Percentiles rank a stretch among this genome's conserved stretches.
phyloP scores from a whole-genome alignment of 1,140 invertebrate genomes.

The Aphelenchoides fujianensis region DNA sequence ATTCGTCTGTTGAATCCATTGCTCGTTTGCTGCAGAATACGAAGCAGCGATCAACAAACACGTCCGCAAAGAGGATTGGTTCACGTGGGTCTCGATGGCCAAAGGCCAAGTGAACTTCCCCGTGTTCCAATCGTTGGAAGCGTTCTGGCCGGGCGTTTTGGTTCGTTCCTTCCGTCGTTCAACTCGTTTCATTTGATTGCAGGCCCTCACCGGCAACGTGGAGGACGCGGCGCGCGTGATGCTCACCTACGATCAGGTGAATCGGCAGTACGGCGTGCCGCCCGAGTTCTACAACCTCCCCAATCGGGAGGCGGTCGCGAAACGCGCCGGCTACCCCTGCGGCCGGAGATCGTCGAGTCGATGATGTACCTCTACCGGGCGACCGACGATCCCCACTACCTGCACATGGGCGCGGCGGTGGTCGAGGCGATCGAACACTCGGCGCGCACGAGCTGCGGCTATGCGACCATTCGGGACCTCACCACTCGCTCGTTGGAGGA shows the following conservation, averaged over 20 bases:
- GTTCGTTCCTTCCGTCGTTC: constrained; percentile 65
- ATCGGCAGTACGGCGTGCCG: constrained; percentile 81
- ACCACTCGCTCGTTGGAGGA: constrained; percentile 67
- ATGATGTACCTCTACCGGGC: constrained; percentile 90
- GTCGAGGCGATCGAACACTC: constrained; percentile 74
- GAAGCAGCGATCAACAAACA: constrained; percentile 77
- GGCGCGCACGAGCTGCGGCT: constrained; percentile 87
- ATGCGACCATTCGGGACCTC: constrained; percentile 87
- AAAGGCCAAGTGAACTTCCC: constrained; percentile 90
- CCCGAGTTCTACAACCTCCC: constrained; percentile 93
- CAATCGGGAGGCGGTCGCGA: constrained; percentile 64
- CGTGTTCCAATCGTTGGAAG: constrained; percentile 94
- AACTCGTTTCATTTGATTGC: constrained; percentile 55
- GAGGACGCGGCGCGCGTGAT: constrained; percentile 84
- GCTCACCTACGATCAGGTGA: constrained; percentile 90
- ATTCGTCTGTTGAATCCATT: constrained; percentile 41
- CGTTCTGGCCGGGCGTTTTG: constrained; percentile 94
- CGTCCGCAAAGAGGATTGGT: constrained; percentile 87
- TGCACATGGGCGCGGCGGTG: constrained; percentile 85
- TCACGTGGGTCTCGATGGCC: constrained; percentile 91
- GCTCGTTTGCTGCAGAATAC: constrained; percentile 41
- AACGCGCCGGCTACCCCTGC: constrained; percentile 88
- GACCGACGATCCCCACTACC: constrained; percentile 82
- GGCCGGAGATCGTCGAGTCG: constrained; percentile 92
- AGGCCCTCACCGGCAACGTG: constrained; percentile 74